A percentile compares a stretch with the other conserved stretches of the same genome.
phyloP scores from a whole-genome alignment of 2,113 vertebrate genomes.

The Ceyx cyanopectus region DNA sequence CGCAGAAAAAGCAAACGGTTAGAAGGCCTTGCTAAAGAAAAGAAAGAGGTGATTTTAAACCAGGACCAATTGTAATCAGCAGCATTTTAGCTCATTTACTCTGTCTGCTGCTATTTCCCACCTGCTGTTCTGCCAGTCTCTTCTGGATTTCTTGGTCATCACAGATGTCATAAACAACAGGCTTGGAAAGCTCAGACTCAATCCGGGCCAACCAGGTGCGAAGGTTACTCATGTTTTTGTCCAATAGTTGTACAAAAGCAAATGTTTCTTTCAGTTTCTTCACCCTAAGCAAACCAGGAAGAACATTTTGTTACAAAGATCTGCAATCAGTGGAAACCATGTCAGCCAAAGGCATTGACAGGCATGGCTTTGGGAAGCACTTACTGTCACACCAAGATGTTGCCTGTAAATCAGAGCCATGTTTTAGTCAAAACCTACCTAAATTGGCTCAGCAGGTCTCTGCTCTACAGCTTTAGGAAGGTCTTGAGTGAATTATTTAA shows the following conservation, averaged over 20 bases:
- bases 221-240: slow-evolving; percentile 96
- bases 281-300: slow-evolving; percentile 82
- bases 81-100: slow-evolving; percentile 20
- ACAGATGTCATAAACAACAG: slow-evolving; percentile 89
- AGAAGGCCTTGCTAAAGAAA: neutral
- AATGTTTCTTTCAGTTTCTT: slow-evolving; percentile 95
- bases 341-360: neutral
- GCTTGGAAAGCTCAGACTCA: slow-evolving; percentile 91
- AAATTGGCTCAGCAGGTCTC: neutral
- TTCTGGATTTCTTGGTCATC: slow-evolving; percentile 93
- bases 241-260: slow-evolving; percentile 90
- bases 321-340: neutral
- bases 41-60: neutral
- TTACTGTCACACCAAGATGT: neutral
- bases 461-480: neutral
- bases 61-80: neutral
- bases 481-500: neutral
- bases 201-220: slow-evolving; percentile 92
- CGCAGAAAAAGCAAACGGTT: neutral
- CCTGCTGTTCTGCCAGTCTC: slow-evolving; percentile 95
- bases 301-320: slow-evolving; percentile 37
- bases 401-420: neutral
- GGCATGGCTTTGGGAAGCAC: neutral
- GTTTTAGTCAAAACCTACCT: slow-evolving; percentile 18
- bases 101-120: slow-evolving; percentile 40